These are phyloP conservation scores for Eclectus roratus DNA, from an alignment of 2,113 vertebrate genomes.

Conservation along the genomic window DNA sequence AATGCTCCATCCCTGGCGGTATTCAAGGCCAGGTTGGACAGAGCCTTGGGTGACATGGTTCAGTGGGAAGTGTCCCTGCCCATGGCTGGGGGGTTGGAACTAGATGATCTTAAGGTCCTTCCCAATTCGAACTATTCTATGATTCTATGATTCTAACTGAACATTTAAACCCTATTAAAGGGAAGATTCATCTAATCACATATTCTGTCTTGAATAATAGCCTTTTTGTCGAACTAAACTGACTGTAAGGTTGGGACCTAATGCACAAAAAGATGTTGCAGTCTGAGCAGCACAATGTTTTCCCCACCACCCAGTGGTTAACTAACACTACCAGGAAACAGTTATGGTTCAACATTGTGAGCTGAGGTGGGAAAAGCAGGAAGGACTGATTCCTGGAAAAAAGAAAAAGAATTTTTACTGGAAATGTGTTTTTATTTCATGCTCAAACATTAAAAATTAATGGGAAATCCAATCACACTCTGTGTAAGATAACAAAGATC, in stretches of 20 bases:
- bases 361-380: neutral
- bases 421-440: neutral
- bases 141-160: neutral
- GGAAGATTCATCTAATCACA: neutral
- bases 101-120: too few species aligned
- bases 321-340: neutral
- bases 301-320: neutral
- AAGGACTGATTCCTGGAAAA: neutral
- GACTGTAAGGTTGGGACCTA: neutral
- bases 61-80: too few species aligned
- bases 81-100: too few species aligned
- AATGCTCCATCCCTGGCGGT: too few species aligned
- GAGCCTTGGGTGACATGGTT: too few species aligned
- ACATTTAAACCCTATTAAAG: neutral
- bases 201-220: neutral
- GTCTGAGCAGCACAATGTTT: neutral
- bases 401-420: neutral
- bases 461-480: neutral
- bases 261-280: neutral
- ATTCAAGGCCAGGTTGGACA: too few species aligned
- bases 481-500: neutral
- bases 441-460: neutral
- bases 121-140: too few species aligned
- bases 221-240: neutral
- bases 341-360: neutral